Evolutionary conservation across 2,113 vertebrate species (phyloP).

Genomic region (Acrocephalus arundinaceus): DNA sequence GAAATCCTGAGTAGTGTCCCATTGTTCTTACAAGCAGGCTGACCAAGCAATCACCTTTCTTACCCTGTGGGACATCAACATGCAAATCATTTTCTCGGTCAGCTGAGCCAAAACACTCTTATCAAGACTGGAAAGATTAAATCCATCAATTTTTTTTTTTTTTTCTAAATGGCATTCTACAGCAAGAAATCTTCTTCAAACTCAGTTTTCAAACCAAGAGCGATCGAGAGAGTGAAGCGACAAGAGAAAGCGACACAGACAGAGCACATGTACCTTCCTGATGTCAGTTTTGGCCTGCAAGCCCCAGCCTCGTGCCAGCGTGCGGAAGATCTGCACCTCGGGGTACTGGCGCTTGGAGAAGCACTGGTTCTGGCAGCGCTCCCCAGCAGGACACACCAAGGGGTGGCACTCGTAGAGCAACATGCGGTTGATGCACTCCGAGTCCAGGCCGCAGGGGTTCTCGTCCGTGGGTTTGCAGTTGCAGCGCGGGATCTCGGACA

Average conservation of each 20-base stretch:
- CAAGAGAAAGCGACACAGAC: not conserved
- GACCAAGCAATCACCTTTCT: not conserved
- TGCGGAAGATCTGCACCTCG: conserved; percentile 94
- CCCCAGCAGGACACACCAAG: conserved; percentile 89
- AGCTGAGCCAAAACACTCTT: not conserved
- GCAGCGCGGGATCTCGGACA: conserved; percentile 93
- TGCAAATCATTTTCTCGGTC: not conserved
- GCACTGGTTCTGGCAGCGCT: conserved; percentile 92
- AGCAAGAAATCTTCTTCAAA: not conserved
- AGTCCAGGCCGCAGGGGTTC: conserved; percentile 93
- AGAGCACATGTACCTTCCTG: conserved; percentile 82
- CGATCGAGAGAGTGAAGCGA: rapidly evolving
- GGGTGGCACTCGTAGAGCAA: conserved; percentile 96
- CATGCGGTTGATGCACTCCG: conserved; percentile 98
- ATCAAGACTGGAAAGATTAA: not conserved
- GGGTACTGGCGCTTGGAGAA: conserved; percentile 95
- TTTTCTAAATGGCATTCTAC: not conserved
- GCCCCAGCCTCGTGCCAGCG: conserved; percentile 93
- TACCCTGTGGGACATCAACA: not conserved
- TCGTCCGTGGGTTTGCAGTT: conserved; percentile 96
- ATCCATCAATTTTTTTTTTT: not conserved
- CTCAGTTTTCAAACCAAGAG: not conserved
- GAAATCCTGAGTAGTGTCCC: not conserved
- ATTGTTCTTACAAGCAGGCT: not conserved
- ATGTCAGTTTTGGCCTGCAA: conserved; percentile 91